Conservation (phyloP, 1,140 invertebrate genomes). For the Charaxes varanes region DNA sequence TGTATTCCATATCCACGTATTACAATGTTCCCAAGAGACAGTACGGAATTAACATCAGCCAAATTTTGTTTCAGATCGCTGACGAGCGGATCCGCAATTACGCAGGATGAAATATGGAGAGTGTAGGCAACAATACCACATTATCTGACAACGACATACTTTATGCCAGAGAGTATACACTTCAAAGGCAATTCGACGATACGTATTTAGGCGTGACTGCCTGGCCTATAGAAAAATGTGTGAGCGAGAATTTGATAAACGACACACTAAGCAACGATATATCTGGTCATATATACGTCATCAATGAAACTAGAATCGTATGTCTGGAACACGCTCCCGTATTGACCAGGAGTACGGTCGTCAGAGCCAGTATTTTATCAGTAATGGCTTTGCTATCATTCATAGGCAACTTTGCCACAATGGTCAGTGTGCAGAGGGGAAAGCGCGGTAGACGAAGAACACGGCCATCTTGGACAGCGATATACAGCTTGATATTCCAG, state of each 20-base stretch:
- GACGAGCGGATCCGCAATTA: conserved; percentile 14
- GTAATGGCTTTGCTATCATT: conserved; percentile 83
- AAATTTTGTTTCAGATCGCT: conserved; percentile 40
- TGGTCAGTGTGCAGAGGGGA: conserved; percentile 82
- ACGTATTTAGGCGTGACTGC: conserved; percentile 13
- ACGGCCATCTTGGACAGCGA: conserved; percentile 78
- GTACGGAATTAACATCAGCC: no score
- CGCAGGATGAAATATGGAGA: conserved; percentile 63
- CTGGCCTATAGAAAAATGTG: conserved; percentile 55
- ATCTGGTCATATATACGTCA: conserved; percentile 24
- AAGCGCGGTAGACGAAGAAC: conserved; percentile 69
- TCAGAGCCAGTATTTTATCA: conserved; percentile 78
- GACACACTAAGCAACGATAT: conserved; percentile 32
- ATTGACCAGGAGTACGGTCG: conserved; percentile 74
- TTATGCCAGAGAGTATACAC: conserved; percentile 28
- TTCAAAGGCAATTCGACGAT: conserved; percentile 30
- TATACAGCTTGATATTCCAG: conserved; percentile 86
- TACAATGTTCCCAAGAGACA: no score
- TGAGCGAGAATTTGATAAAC: conserved; percentile 36
- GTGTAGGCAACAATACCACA: conserved; percentile 60
- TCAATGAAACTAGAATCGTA: conserved; percentile 54
- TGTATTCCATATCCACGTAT: no score
- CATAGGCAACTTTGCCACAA: conserved; percentile 83
- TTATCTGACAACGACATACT: conserved; percentile 42
- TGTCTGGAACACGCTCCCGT: conserved; percentile 79